Conservation (phyloP, 2,113 vertebrate species). For the Porphyrio hochstetteri region DNA sequence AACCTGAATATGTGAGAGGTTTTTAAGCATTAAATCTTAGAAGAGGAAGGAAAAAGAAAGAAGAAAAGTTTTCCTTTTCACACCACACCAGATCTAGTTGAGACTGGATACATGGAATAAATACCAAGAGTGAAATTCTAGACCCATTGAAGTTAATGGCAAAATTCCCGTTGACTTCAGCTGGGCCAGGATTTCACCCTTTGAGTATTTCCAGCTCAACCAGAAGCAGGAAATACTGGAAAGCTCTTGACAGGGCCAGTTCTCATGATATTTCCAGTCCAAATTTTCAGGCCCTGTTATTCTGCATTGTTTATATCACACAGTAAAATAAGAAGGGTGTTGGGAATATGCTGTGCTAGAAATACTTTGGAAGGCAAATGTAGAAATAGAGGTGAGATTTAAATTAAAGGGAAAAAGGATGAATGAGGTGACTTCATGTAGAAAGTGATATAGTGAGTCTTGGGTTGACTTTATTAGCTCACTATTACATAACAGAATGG, state of each 20-base stretch:
- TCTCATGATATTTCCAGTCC: conserved; percentile 54
- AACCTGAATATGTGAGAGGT: not conserved
- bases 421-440: conserved; percentile 55
- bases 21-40: conserved; percentile 38
- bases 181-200: conserved; percentile 42
- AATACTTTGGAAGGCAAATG: conserved; percentile 38
- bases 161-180: conserved; percentile 52
- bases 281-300: conserved; percentile 39
- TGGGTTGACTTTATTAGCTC: conserved; percentile 68
- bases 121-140: conserved; percentile 60
- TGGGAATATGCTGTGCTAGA: conserved; percentile 34
- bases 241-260: conserved; percentile 59
- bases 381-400: conserved; percentile 62
- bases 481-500: conserved; percentile 66
- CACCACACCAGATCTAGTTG: conserved; percentile 52
- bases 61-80: conserved; percentile 55
- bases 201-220: conserved; percentile 59
- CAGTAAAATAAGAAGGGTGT: conserved; percentile 61
- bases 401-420: conserved; percentile 58
- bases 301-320: conserved; percentile 48
- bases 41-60: conserved; percentile 42
- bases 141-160: conserved; percentile 58
- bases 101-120: conserved; percentile 42
- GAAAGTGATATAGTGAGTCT: conserved; percentile 63
- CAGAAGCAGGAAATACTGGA: conserved; percentile 68